A percentile compares a stretch with the other conserved stretches of the same genome.
These are phyloP conservation scores for Sarcophaga bullata DNA, from an alignment of 1,140 invertebrate species.

Conservation along the genomic window DNA sequence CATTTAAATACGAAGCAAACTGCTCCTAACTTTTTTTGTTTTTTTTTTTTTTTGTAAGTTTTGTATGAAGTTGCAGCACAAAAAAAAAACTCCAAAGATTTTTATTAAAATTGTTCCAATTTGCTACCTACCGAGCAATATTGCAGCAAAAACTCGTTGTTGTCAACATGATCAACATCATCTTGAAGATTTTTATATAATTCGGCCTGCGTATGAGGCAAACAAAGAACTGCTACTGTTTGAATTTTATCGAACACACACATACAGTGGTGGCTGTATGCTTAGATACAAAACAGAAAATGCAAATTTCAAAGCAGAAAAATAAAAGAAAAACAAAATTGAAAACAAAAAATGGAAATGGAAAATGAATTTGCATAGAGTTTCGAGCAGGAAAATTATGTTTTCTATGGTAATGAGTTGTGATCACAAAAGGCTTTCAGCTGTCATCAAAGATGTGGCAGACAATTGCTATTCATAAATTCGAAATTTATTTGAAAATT, in stretches of 20 bases:
- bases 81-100: too few species aligned
- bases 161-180: not conserved
- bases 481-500: conserved; percentile 35
- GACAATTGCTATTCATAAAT: conserved; percentile 36
- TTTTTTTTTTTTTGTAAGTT: too few species aligned
- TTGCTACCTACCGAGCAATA: conserved; percentile 35
- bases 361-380: not conserved
- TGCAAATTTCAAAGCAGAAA: not conserved
- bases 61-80: too few species aligned
- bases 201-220: not conserved
- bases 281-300: not conserved
- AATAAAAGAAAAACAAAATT: not conserved
- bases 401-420: conserved; percentile 33
- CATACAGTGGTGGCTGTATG: not conserved
- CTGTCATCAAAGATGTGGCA: not conserved
- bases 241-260: not conserved
- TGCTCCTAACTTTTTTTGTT: not conserved
- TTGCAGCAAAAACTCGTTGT: not conserved
- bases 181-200: conserved; percentile 9
- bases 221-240: not conserved
- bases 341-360: too few species aligned
- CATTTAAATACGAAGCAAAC: too few species aligned
- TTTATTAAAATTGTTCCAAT: conserved; percentile 34
- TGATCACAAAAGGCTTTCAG: conserved; percentile 33
- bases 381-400: not conserved